phyloP scores from a whole-genome alignment of 2,113 vertebrate genomes.

The Pseudopipra pipra region DNA sequence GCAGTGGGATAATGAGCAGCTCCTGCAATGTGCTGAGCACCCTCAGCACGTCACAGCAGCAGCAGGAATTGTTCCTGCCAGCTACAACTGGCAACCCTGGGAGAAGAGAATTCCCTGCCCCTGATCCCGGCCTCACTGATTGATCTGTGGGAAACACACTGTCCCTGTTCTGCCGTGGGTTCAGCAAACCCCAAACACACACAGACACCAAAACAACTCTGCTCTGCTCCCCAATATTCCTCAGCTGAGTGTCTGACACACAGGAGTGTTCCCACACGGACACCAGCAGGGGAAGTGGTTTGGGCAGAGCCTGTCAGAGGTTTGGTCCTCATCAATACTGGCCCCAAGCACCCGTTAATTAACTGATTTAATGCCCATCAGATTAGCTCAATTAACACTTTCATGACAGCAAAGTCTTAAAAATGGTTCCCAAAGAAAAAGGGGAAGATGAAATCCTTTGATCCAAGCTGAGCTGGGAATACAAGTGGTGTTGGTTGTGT shows the following conservation, averaged over 20 bases:
- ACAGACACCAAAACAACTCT: not conserved
- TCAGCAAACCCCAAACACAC: not conserved
- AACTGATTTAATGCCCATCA: not conserved
- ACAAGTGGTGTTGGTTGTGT: not conserved
- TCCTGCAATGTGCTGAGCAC: not conserved
- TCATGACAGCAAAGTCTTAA: not conserved
- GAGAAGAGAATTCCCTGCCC: not conserved
- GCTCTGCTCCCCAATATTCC: not conserved
- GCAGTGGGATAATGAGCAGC: not conserved
- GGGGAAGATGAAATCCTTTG: not conserved
- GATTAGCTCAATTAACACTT: not conserved
- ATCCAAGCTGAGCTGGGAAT: not conserved
- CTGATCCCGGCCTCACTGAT: accelerated
- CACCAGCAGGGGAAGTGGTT: not conserved
- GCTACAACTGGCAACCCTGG: accelerated
- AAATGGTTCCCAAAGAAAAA: not conserved
- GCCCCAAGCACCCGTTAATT: not conserved
- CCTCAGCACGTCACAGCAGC: not conserved
- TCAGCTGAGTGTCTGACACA: not conserved
- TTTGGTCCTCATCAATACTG: not conserved
- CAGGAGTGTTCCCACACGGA: not conserved
- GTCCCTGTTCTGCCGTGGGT: not conserved
- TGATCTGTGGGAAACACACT: not conserved
- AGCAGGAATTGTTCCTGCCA: not conserved
- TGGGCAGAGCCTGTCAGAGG: not conserved